Conservation (phyloP, 2,888 invertebrate genomes). For the Amaurobius ferox region DNA sequence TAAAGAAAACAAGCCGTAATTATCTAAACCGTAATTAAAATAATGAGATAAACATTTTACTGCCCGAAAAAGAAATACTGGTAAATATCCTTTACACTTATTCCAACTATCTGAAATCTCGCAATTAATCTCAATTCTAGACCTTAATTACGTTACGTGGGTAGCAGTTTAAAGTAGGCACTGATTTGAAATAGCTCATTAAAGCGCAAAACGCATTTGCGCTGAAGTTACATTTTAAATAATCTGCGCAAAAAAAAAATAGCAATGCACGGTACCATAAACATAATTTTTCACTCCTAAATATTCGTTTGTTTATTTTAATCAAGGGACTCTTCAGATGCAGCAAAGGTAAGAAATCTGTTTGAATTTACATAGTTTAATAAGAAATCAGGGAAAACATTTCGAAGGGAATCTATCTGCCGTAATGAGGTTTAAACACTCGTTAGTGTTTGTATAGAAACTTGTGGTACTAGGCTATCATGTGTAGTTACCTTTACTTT, state of each 20-base stretch:
- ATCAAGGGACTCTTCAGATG: background rate
- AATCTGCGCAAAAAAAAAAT: background rate
- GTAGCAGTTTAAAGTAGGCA: conserved; percentile 13
- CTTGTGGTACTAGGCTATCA: background rate
- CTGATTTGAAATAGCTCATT: conserved; percentile 5
- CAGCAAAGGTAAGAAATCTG: background rate
- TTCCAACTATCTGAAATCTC: conserved; percentile 3
- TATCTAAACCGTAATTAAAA: background rate
- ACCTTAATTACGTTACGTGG: conserved; percentile 34
- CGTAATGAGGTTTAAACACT: background rate
- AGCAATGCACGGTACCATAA: background rate
- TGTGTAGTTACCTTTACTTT: background rate
- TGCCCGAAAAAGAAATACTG: background rate
- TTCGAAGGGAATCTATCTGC: background rate
- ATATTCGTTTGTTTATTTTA: background rate
- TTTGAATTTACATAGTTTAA: background rate
- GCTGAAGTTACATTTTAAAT: background rate
- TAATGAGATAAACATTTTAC: conserved; percentile 2
- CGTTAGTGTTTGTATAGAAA: background rate
- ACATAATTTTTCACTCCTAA: background rate
- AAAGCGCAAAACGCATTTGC: background rate
- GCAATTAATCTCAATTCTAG: conserved; percentile 43
- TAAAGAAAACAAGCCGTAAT: background rate
- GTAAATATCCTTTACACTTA: background rate
- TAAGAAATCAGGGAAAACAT: background rate